Evolutionary conservation across 2,888 invertebrate species (phyloP).

Genomic region (Pachymerium ferrugineum): DNA sequence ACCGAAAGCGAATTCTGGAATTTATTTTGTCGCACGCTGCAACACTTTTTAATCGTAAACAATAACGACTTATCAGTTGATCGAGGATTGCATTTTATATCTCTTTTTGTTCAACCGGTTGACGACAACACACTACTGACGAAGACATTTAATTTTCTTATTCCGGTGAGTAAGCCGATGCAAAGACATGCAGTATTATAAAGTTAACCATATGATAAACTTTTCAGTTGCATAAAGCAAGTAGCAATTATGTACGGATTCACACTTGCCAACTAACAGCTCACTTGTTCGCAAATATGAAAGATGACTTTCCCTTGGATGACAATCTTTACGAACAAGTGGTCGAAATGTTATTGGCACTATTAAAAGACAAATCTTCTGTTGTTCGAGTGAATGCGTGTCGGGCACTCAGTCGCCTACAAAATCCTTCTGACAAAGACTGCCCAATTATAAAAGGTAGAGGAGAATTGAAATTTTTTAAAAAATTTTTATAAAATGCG

Average conservation of each 20-base stretch:
- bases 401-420: constrained; percentile 68
- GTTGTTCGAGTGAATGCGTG: constrained; percentile 75
- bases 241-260: constrained; percentile 58
- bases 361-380: constrained; percentile 65
- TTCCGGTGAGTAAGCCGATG: not conserved
- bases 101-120: not conserved
- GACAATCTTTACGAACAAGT: constrained; percentile 69
- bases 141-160: not conserved
- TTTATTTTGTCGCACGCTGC: not conserved
- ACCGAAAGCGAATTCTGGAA: constrained; percentile 17
- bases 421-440: constrained; percentile 66
- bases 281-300: constrained; percentile 65
- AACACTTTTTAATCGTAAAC: not conserved
- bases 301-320: constrained; percentile 68
- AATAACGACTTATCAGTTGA: not conserved
- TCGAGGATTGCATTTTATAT: not conserved
- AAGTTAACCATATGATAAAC: no score
- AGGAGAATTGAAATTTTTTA: not conserved
- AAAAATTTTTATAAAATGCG: not conserved
- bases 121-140: not conserved
- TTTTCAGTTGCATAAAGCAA: constrained; percentile 51
- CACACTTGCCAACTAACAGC: constrained; percentile 72
- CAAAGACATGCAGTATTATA: no score
- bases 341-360: constrained; percentile 61
- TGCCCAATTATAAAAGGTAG: constrained; percentile 66